phyloP scores from a whole-genome alignment of 2,797 vertebrate genomes.

The Amblyopsis hoosieri region DNA sequence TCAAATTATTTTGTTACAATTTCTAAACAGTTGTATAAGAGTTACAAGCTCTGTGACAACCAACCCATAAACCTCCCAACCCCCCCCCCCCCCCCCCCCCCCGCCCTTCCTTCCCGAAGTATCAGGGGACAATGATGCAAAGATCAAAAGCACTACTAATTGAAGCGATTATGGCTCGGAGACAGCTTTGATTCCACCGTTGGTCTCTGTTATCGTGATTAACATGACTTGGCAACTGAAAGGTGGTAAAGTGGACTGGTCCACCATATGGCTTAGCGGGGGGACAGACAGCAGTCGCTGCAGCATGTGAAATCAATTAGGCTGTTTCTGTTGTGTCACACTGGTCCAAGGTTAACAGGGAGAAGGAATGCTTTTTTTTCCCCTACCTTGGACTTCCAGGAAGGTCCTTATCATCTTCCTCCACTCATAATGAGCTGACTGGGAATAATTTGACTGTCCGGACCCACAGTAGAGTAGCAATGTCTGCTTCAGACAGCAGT shows the following conservation, averaged over 20 bases:
- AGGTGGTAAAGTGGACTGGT: slow-evolving; percentile 15
- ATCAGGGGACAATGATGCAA: slow-evolving; percentile 13
- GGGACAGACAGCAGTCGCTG: slow-evolving; percentile 42
- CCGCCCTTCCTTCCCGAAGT: slow-evolving; percentile 14
- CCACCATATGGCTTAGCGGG: slow-evolving; percentile 26
- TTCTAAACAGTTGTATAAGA: no score
- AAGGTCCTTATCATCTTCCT: slow-evolving; percentile 52
- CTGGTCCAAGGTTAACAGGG: slow-evolving; percentile 37
- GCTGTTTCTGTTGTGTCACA: slow-evolving; percentile 49
- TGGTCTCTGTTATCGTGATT: slow-evolving; percentile 28
- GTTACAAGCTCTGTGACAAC: no score
- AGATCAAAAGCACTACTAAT: slow-evolving; percentile 55
- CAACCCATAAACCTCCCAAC: no score
- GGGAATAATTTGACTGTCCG: slow-evolving; percentile 67
- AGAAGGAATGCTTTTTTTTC: slow-evolving; percentile 37
- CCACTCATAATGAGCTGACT: slow-evolving; percentile 44
- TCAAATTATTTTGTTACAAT: no score
- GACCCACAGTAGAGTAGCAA: slow-evolving; percentile 62
- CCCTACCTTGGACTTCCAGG: slow-evolving; percentile 55
- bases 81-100: slow-evolving; percentile 21
- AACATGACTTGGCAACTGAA: slow-evolving; percentile 15
- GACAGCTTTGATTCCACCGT: slow-evolving; percentile 48
- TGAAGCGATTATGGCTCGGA: slow-evolving; percentile 40
- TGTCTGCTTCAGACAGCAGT: slow-evolving; percentile 61
- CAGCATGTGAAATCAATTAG: slow-evolving; percentile 49